Base-by-base conservation (phyloP, 1,140 invertebrate genomes). In the Diabrotica virgifera region DNA sequence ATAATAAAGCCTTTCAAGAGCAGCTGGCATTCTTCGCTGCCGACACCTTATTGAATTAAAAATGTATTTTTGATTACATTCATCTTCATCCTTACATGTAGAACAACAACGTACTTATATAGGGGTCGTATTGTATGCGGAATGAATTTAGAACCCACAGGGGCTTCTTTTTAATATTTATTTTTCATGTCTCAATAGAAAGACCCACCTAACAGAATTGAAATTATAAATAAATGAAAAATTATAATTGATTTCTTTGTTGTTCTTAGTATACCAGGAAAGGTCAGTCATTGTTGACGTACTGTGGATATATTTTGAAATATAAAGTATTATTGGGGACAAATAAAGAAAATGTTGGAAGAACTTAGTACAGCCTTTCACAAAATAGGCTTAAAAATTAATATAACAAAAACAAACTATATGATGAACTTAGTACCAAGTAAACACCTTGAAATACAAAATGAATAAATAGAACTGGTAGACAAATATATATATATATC, bases 41-140 rank as follows among this genome's bases (percentile, higher is more conserved):
- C 35, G 53, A 55, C 53, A 55, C 53, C 53, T 55, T 55, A 55
- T 55, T 55, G 35, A 55, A 55, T 55, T 55, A 55, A 55, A 55
- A 55, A 55, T 55, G 35, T 36, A 55, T 55, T 55, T 55, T 55
- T 36, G 10, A 55, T 24, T 14, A 24, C 35, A 55, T 55, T 55
- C 35, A 55, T 55, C 53, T 55, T 55, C 53, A 36, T 24, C 53
- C 13, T 14, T 36, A 55, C 13, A 9, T 36, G 53, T 24, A 36
- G 35, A 55, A 36, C 13, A 55, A 14, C 13, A 10, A 10, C 13
- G 53, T 14, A 14, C 13, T 36, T 55, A 14, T 52, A 12, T 14
- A 24, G 35, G 35, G 53, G 53, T 14, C 53, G 13, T 36, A 55
- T 55, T 55, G 53, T 55, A 9, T 14, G 5, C 53, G 5, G 24